Evolutionary conservation across 2,888 invertebrate genomes (phyloP), one percentile per base, ranked within the genome.

Genomic region (Congeria kusceri): DNA sequence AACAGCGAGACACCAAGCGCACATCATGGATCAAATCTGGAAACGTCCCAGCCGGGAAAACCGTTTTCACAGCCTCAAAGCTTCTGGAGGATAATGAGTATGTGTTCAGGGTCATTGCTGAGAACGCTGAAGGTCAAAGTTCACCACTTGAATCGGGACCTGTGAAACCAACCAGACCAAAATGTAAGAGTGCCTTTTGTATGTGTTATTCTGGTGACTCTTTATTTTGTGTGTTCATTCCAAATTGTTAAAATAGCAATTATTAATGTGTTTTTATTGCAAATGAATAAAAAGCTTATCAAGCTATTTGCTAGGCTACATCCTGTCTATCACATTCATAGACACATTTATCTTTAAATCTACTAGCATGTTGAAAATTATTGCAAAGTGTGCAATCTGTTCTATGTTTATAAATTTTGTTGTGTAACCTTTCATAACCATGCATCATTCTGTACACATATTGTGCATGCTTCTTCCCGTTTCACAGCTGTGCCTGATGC

Each of bases 1-100:
- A 92, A 78, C 85, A 89, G 68, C 96, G 96, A 96, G 97, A 81
- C 95, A 98, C 89, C 97, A 98, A 44, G 98, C 98, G 94, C 98
- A 99, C 90, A 96, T 98, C 63, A 95, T 99, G 83, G 99, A 82
- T 86, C 25, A 91, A 87, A 39, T 86, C 83, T 63, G 86, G 86
- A 44, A 80, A 83, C 29, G 87, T 90, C n/a, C 83, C 87, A 32
- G 86, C 86, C 11, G 85, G 86, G 53, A 84, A 85, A 28, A 89
- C 89, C 13, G 80, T 78, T 25, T 87, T 87, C 80, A 87, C 84
- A 15, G 86, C 90, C 57, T 76, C 86, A 9, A 96, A 96, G 91
- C 94, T 98, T 77, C 95, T 96, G 84, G 96, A 96, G 91, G 92
- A 90, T 65, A 88, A 75, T 46, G 89, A 91, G 62, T 92, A 93